Percentiles rank a stretch among this genome's conserved stretches.
phyloP scores from a whole-genome alignment of 2,888 invertebrate species.

The Fragum whitleyi region DNA sequence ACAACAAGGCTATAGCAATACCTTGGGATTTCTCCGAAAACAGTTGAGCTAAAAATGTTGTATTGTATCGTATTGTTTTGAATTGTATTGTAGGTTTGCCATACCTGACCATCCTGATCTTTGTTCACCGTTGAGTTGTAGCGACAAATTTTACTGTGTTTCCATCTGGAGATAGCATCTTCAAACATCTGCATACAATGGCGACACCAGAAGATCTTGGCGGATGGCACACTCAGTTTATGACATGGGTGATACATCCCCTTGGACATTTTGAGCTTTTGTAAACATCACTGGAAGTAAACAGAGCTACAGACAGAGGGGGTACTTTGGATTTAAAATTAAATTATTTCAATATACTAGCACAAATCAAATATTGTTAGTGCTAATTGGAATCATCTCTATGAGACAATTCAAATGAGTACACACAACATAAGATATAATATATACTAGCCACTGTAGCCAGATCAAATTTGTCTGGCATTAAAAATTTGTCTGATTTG shows the following conservation, averaged over 20 bases:
- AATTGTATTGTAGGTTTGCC: too few species aligned
- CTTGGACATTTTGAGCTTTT: constrained; percentile 59
- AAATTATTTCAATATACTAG: neutral
- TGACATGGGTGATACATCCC: constrained; percentile 79
- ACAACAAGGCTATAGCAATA: too few species aligned
- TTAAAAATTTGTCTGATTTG: too few species aligned
- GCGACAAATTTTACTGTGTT: constrained; percentile 78
- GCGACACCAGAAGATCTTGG: constrained; percentile 80
- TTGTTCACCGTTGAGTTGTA: constrained; percentile 48
- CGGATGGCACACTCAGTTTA: constrained; percentile 79
- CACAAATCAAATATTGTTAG: neutral
- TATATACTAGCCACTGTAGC: too few species aligned
- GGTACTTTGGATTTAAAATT: neutral
- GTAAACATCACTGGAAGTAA: constrained; percentile 43
- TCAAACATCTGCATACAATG: constrained; percentile 82
- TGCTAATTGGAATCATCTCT: too few species aligned
- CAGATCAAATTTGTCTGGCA: too few species aligned
- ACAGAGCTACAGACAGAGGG: too few species aligned
- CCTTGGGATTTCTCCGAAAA: too few species aligned
- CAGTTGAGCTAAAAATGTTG: too few species aligned
- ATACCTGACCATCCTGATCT: constrained; percentile 54
- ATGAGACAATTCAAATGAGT: too few species aligned
- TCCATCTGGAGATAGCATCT: constrained; percentile 81
- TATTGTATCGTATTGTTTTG: too few species aligned
- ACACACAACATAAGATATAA: too few species aligned